Conservation (phyloP, 2,888 invertebrate species). For the Scrobipalpa costella region DNA sequence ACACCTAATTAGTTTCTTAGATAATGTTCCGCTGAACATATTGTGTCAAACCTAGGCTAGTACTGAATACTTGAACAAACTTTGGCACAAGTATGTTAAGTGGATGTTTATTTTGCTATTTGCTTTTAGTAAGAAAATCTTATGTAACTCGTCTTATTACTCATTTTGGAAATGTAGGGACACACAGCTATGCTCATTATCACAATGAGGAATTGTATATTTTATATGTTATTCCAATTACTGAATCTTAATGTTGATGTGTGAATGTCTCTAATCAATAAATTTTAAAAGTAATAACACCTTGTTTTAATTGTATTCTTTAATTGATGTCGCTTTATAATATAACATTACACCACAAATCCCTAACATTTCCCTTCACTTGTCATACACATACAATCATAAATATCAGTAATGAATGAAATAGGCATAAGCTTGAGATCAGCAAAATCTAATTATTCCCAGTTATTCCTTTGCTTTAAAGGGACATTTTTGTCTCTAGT, state of each 20-base stretch:
- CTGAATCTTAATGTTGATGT: constrained; percentile 75
- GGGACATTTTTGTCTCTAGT: too few species aligned
- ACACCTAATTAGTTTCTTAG: constrained; percentile 12
- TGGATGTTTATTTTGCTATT: constrained; percentile 10
- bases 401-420: too few species aligned
- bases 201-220: constrained; percentile 60
- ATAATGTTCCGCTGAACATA: neutral
- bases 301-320: constrained; percentile 34
- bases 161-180: constrained; percentile 6
- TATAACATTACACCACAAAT: too few species aligned
- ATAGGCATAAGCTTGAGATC: too few species aligned
- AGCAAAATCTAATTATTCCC: too few species aligned
- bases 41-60: neutral
- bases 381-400: too few species aligned
- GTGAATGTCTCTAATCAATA: constrained; percentile 82
- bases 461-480: too few species aligned
- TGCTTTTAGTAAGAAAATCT: constrained; percentile 4
- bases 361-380: too few species aligned
- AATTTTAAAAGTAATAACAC: constrained; percentile 56
- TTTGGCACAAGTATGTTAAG: neutral
- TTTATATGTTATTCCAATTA: constrained; percentile 65
- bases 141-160: neutral
- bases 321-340: neutral
- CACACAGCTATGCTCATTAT: constrained; percentile 9
- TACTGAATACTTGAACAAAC: constrained; percentile 4